Base-by-base conservation (phyloP, 1,140 invertebrate species). In the Calycopis cecrops region DNA sequence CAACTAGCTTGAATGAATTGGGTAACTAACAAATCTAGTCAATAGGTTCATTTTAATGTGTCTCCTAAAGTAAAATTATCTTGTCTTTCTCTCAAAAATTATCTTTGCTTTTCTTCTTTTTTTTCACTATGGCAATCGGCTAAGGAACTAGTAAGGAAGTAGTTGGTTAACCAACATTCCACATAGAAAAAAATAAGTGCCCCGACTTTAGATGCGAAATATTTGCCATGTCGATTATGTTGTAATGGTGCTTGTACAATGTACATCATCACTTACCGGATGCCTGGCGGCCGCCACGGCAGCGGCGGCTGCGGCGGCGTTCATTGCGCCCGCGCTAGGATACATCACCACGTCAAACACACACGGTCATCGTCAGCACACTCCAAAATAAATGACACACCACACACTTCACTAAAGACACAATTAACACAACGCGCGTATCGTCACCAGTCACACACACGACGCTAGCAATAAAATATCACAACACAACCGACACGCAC, bases 201-300 rank as follows among this genome's bases (percentile, higher is more conserved):
- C 21, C 6, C 2, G 21, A 28, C 21, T 28, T 6, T 2, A 28
- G 21, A 28, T 28, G 6, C 21, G 6, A 28, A 28, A 3, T 3
- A 28, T 28, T 28, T 28, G 21, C 21, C 21, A 28, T 28, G 21
- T 28, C 21, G 2, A 44, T 44, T 44, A 12, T 16, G 17, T 2
- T 1, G 9, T 44, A 16, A 44, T 17, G 40, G 0, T 9, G 2
- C 14, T 12, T 44, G 40, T 44, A 44, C 14, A 16, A 44, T 44
- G 40, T 17, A 16, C 17, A 16, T 14, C 40, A 44, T 44, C 40
- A 44, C 80, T 87, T 67, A 88, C 87, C 83, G 85, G 87, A 79
- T 88, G 87, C 77, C 87, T 88, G 35, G 87, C 87, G 69, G 87
- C 87, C 74, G 85, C 87, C 72, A 87, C 87, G 65, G 87, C 87